Evolutionary conservation across 2,888 invertebrate genomes (phyloP).

Genomic region (Aleiodes alternator): DNA sequence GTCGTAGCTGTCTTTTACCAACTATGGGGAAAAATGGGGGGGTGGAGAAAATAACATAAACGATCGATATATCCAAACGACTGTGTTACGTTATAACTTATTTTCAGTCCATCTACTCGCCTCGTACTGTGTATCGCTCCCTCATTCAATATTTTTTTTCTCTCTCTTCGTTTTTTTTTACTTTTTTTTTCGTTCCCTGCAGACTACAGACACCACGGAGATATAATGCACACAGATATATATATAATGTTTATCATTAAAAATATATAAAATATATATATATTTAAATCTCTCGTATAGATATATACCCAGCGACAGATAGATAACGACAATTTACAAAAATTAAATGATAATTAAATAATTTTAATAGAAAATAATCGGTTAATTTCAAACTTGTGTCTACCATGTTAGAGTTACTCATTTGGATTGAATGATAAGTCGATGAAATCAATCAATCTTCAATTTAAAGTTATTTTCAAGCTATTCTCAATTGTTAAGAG

Average conservation of each 20-base stretch:
- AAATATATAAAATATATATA: not conserved
- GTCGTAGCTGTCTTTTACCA: conserved; percentile 39
- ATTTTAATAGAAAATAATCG: conserved; percentile 48
- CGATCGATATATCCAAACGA: conserved; percentile 32
- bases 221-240: conserved; percentile 36
- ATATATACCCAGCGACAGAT: conserved; percentile 4
- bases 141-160: conserved; percentile 18
- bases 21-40: not conserved
- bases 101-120: conserved; percentile 18
- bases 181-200: conserved; percentile 3
- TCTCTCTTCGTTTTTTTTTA: not conserved
- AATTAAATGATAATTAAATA: conserved; percentile 38
- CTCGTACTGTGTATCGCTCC: conserved; percentile 41
- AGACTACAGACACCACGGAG: conserved; percentile 18
- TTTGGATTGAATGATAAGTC: conserved; percentile 53
- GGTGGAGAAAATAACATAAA: not conserved
- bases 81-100: not conserved
- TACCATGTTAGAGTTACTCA: conserved; percentile 67
- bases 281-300: not conserved
- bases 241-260: conserved; percentile 5
- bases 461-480: not conserved
- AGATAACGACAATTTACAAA: conserved; percentile 29
- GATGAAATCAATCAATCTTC: conserved; percentile 43
- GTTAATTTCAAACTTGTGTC: conserved; percentile 74
- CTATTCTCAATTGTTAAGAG: not conserved